Percentiles rank a stretch among this genome's conserved stretches.
Evolutionary conservation across 2,113 vertebrate species (phyloP).

Genomic region (Corythornis cristatus): DNA sequence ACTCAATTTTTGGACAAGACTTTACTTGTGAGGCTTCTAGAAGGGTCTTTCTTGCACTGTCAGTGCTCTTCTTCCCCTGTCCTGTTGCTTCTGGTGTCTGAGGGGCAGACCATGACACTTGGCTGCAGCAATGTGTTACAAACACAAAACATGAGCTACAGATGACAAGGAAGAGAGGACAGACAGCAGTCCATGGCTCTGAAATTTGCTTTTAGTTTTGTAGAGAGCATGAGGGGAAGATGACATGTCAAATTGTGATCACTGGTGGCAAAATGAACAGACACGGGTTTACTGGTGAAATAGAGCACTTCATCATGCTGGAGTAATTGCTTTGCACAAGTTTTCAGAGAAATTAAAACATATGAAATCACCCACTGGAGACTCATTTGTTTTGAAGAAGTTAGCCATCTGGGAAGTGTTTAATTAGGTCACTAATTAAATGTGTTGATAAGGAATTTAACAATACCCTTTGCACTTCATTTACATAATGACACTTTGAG

Average conservation of each 20-base stretch:
- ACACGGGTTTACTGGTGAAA: neutral
- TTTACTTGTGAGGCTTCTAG: neutral
- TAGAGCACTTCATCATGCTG: neutral
- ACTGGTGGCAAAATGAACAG: neutral
- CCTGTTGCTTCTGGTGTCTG: neutral
- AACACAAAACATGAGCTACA: neutral
- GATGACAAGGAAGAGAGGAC: neutral
- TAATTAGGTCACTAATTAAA: constrained; percentile 60
- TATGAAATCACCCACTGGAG: neutral
- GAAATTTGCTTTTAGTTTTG: neutral
- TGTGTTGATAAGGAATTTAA: constrained; percentile 61
- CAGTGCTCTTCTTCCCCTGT: accelerated
- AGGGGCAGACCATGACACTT: neutral
- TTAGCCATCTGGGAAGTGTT: neutral
- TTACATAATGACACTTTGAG: constrained; percentile 23
- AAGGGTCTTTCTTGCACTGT: neutral
- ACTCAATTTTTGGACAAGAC: neutral
- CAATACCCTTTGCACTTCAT: constrained; percentile 20
- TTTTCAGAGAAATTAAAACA: constrained; percentile 29
- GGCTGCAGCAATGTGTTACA: neutral
- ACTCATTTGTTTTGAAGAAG: constrained; percentile 34
- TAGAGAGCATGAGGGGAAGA: neutral
- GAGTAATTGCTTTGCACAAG: neutral
- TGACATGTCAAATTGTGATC: neutral
- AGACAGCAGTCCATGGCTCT: neutral